Base-by-base conservation (phyloP, 2,113 vertebrate species). In the Rattus rattus region DNA sequence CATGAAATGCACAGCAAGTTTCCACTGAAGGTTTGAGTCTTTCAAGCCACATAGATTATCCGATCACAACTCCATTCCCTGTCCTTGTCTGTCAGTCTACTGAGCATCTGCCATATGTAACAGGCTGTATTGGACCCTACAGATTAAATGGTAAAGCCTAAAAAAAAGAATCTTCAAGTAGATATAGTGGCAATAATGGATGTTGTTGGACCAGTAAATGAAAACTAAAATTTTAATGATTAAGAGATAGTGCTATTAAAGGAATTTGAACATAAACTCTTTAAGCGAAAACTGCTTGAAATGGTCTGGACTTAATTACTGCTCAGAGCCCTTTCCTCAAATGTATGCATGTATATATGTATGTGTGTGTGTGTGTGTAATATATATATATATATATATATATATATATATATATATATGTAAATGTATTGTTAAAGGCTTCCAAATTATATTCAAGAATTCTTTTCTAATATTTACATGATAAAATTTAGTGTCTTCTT, bases 191-290 rank as follows among this genome's bases (percentile, higher is more conserved):
- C 9, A 43, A 61, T 19, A 92, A 61, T 52, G 33, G 11, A 61
- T 95, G 43, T 63, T 95, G 85, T 67, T 94, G 94, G 24, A 77
- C 17, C 92, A 12, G 89, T n/a, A 49, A 90, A 92, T 92, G 17
- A 96, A 96, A 93, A 92, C 7, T 73, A 7, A 14, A 96, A 88
- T 12, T 85, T 20, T 77, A 93, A 63, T 77, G 92, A 95, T 36
- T 94, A 63, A 73, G 2, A 56, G 90, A 95, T 92, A 52, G 10
- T 13, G 90, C 54, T 54, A 54, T 61, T 88, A 94, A 92, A 92
- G n/a, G 22, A 24, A 80, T 65, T 79, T n/a, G 88, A 8, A 56
- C 89, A 39, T 90, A 95, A 96, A 28, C 56, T 94, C 11, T 84
- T 93, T 12, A 56, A 91, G 5, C 73, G 6, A 94, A 65, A 96